Evolutionary conservation across 2,797 vertebrate genomes (phyloP), one percentile per base, ranked within the genome.

Genomic region (Pachyuromys duprasi): DNA sequence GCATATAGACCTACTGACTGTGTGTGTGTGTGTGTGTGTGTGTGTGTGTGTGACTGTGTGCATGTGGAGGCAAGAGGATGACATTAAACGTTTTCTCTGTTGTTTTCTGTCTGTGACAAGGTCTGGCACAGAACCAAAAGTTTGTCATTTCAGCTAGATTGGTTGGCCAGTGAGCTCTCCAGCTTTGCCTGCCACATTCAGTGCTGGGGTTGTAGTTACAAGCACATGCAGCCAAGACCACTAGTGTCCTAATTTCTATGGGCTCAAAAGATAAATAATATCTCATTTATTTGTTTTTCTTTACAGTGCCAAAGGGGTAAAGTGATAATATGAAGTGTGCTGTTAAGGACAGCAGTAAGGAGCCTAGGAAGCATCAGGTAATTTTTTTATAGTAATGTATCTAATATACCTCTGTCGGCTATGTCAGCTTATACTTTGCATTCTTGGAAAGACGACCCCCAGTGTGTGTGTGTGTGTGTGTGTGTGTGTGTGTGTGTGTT

Each of bases 201-300:
- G 17, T 70, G 33, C 45, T 69, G 65, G 3, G 65, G 9, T 49
- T 49, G 11, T 11, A 49, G 8, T 86, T 36, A 55, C 33, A 28
- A n/a, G 65, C 33, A 86, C 3, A 31, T 17, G 3, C 22, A 70
- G 31, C 63, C 63, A 53, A 69, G 14, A 55, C 22, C 24, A 22
- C 20, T 81, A 0, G 7, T 89, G 78, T 42, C 63, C 53, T 39
- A n/a, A 86, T 94, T 91, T 81, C 53, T 69, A 33, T 82, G 67
- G 26, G 3, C 74, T 91, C 15, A 94, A 86, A 74, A 86, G 33
- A 69, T 65, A 67, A 91, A 84, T 20, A 8, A 55, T 65, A 79
- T 67, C 78, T 92, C 57, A 49, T 6, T 24, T 83, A 24, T 93
- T 96, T 90, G 5, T 72, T 93, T 92, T 94, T 94, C 49, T 63